Conservation (phyloP, 2,113 vertebrate species). For the Platysteira castanea region DNA sequence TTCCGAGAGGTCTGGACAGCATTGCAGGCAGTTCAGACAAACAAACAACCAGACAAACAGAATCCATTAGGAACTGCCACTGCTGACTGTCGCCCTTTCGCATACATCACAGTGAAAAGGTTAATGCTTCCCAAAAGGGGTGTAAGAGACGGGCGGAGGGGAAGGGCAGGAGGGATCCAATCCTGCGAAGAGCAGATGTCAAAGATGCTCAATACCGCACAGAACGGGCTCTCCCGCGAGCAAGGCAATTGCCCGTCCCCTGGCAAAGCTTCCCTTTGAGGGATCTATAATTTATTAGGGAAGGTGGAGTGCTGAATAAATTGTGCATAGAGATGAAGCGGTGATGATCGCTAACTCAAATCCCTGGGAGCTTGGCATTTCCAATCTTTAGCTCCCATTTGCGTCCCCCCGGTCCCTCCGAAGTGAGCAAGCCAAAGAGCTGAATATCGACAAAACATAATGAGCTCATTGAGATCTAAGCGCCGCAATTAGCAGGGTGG, state of each 20-base stretch:
- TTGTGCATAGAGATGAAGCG: constrained; percentile 38
- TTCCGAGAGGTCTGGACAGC: constrained; percentile 49
- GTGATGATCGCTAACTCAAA: constrained; percentile 1
- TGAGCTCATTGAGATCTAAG: constrained; percentile 66
- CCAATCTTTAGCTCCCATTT: constrained; percentile 54
- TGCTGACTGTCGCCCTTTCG: constrained; percentile 58
- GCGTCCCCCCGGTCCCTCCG: not conserved
- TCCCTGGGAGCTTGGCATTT: constrained; percentile 58
- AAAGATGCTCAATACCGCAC: not conserved
- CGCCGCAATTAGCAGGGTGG: constrained; percentile 59
- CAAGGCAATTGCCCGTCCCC: constrained; percentile 28
- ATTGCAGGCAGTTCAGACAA: constrained; percentile 45
- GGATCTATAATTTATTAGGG: constrained; percentile 61
- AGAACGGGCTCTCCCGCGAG: not conserved
- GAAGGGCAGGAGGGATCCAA: constrained; percentile 40
- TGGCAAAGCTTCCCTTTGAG: constrained; percentile 49
- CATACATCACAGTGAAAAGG: constrained; percentile 65
- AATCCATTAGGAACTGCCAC: constrained; percentile 64
- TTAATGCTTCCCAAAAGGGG: constrained; percentile 58
- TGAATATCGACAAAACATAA: constrained; percentile 63
- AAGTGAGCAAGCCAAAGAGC: constrained; percentile 52
- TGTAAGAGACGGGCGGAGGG: not conserved
- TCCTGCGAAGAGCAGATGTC: constrained; percentile 20
- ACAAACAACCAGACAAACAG: constrained; percentile 35
- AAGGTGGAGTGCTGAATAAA: constrained; percentile 57